These are phyloP conservation scores for Falcunculus frontatus DNA, from an alignment of 2,113 vertebrate species.

Conservation along the genomic window DNA sequence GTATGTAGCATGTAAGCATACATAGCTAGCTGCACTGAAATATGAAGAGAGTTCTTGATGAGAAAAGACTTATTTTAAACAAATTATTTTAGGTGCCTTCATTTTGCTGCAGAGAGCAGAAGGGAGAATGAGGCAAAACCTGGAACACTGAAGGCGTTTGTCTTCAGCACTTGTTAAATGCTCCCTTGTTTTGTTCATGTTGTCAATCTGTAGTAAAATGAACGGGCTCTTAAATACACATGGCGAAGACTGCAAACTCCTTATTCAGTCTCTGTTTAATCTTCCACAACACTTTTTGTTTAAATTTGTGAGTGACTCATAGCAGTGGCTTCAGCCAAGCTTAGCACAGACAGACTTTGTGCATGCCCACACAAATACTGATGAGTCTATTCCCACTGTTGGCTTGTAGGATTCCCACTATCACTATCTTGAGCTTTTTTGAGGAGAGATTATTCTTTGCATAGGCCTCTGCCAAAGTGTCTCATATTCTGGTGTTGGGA, in stretches of 20 bases:
- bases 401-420: slow-evolving; percentile 19
- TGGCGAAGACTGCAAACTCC: not conserved
- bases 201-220: slow-evolving; percentile 17
- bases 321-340: slow-evolving; percentile 32
- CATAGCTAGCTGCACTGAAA: not conserved
- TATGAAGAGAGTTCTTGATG: not conserved
- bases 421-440: not conserved
- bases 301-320: slow-evolving; percentile 40
- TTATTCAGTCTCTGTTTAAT: slow-evolving; percentile 41
- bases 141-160: not conserved
- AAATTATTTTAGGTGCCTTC: not conserved
- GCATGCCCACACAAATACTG: not conserved
- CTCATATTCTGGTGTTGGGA: not conserved
- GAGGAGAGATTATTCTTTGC: not conserved
- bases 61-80: not conserved
- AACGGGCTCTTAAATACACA: slow-evolving; percentile 8
- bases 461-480: not conserved
- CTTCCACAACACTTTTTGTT: slow-evolving; percentile 12
- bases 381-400: slow-evolving; percentile 22
- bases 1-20: no score
- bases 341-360: slow-evolving; percentile 28
- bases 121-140: not conserved
- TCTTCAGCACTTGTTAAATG: not conserved
- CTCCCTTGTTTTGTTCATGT: not conserved
- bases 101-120: not conserved